Evolutionary conservation across 2,888 invertebrate species (phyloP), one percentile per base, ranked within the genome.

Genomic region (Cantharis rufa): DNA sequence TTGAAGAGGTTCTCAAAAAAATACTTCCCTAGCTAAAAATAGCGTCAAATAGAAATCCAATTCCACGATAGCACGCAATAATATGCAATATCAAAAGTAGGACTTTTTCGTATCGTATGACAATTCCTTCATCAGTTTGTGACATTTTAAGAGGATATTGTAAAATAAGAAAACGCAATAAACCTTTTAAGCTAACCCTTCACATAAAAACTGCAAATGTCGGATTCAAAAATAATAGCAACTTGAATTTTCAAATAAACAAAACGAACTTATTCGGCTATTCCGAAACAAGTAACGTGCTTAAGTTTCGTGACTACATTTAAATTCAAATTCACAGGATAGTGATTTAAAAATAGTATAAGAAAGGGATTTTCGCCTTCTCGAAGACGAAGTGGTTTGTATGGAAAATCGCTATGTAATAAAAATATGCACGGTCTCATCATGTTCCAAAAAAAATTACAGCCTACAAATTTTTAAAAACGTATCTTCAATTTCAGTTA

Each of bases 1-100:
- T 73, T 62, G 68, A 73, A 73, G 73, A 73, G 73, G 62, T 62
- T 69, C 73, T 73, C 69, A 21, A 69, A 73, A 18, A 73, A 73
- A 61, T 62, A 48, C n/a, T 69, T 62, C 73, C 24, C 18, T 62
- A 27, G 15, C 69, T 73, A 73, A 69, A 73, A 73, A 73, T 73
- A 73, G 73, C 62, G 62, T 62, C 62, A 63, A 24, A 62, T 73
- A 62, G 27, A 72, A 73, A 73, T 73, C 62, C 73, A 68, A 73
- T 73, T 69, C 73, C 28, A 15, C n/a, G 62, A 69, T 69, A 69
- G 69, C 73, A 73, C 73, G 73, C 73, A 73, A 73, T 21, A 21
- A 21, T 61, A 68, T 72, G 66, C 64, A 18, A 48, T 66, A 66
- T 66, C 24, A 24, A 66, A 66, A 13, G 64, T 21, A 21, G 21